Evolutionary conservation across 1,140 invertebrate genomes (phyloP), one percentile per base, ranked within the genome.

Genomic region (Ylistrum balloti): DNA sequence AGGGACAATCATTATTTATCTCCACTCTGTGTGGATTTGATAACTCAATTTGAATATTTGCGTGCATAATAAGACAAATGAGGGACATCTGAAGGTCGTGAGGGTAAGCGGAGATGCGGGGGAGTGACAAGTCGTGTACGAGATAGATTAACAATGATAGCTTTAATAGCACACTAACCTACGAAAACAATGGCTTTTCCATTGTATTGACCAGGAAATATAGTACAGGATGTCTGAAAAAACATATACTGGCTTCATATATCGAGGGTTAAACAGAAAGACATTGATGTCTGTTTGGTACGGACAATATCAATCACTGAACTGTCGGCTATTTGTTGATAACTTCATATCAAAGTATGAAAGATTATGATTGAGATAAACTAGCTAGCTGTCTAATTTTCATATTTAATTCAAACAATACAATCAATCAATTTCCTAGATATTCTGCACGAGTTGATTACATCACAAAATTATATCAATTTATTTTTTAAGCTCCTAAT

Each of bases 151-250:
- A 17, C 22, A 28, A 22, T 5, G 22, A 74, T 22, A n/a, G n/a
- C 56, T 74, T 74, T 74, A n/a, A 74, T 74, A 74, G 56, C 56
- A 74, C 56, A 74, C 1, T 74, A 74, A 74, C 56, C 56, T 22
- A 74, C 56, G 28, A 74, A 74, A 74, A 74, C 56, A 74, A 74
- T n/a, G n/a, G 56, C 56, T n/a, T 74, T 74, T 74, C 56, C 56
- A 11, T 28, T 74, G 22, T 28, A 28, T 5, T 74, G 56, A 74
- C 56, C 56, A 74, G 56, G 56, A 74, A 74, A 74, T 74, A 74
- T n/a, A 17, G 5, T n/a, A 17, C 56, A 74, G 56, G 56, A n/a
- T 74, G n/a, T n/a, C 56, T 7, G 2, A 17, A 74, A 74, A 74
- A 74, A 9, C 9, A 74, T 74, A n/a, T n/a, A 74, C n/a, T 28